A percentile compares a stretch with the other conserved stretches of the same genome.
These are phyloP conservation scores for Eupleurogrammus muticus DNA, from an alignment of 2,797 vertebrate species.

Conservation along the genomic window DNA sequence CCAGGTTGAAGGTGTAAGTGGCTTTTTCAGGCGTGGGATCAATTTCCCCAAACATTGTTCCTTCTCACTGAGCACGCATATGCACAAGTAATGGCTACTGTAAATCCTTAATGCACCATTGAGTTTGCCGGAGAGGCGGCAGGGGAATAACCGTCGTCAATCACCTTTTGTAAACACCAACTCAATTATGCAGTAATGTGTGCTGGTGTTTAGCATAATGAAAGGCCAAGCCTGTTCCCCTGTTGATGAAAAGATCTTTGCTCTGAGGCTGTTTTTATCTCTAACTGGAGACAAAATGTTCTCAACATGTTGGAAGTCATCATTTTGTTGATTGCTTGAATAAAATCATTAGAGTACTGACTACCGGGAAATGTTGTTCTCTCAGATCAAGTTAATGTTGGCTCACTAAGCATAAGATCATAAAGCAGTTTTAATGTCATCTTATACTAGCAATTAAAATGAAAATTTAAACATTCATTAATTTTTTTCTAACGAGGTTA, in stretches of 20 bases:
- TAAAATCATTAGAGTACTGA: neutral
- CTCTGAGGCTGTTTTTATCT: conserved; percentile 12
- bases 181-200: conserved; percentile 64
- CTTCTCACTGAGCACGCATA: conserved; percentile 32
- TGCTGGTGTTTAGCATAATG: conserved; percentile 62
- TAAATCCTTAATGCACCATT: conserved; percentile 51
- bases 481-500: neutral
- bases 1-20: conserved; percentile 32
- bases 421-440: too few species aligned
- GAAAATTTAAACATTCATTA: neutral
- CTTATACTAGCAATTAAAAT: neutral
- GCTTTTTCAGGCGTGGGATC: conserved; percentile 60
- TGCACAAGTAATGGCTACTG: conserved; percentile 44
- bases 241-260: conserved; percentile 49
- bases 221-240: conserved; percentile 51
- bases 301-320: neutral
- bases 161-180: conserved; percentile 60
- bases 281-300: conserved; percentile 8
- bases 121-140: conserved; percentile 43
- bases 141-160: conserved; percentile 65
- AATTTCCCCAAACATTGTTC: conserved; percentile 38
- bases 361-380: neutral
- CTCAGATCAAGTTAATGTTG: too few species aligned
- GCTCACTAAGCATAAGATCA: too few species aligned
- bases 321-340: neutral